Conservation (phyloP, 2,113 vertebrate genomes). For the Ammodytes dubius region DNA sequence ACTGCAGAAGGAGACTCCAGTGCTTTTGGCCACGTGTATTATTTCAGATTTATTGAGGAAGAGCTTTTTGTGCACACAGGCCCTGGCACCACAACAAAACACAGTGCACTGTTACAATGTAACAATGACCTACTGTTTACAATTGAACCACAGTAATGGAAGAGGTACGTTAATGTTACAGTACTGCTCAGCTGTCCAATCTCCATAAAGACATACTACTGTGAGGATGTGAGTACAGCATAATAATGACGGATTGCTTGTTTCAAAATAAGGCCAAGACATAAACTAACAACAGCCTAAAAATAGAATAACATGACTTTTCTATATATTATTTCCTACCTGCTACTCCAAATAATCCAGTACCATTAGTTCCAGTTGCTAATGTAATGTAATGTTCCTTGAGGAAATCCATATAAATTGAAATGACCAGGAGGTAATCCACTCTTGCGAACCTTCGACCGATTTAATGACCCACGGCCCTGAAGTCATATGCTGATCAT, state of each 20-base stretch:
- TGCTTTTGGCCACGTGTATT: neutral
- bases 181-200: neutral
- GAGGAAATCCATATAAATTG: constrained; percentile 15
- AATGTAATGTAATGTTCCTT: neutral
- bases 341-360: constrained; percentile 49
- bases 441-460: constrained; percentile 44
- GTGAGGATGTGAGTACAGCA: neutral
- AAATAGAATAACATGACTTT: neutral
- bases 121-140: neutral
- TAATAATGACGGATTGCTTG: neutral
- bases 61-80: neutral
- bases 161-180: neutral
- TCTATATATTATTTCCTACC: constrained; percentile 55
- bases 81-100: neutral
- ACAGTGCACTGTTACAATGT: neutral
- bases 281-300: neutral
- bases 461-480: constrained; percentile 7
- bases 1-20: neutral
- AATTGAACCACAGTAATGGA: neutral
- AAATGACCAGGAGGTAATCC: neutral
- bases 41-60: neutral
- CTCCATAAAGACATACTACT: neutral
- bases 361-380: neutral
- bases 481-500: constrained; percentile 73
- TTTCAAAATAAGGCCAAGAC: neutral